A percentile compares a stretch with the other conserved stretches of the same genome.
Evolutionary conservation across 2,888 invertebrate species (phyloP).

Genomic region (Eupeodes latifasciatus): DNA sequence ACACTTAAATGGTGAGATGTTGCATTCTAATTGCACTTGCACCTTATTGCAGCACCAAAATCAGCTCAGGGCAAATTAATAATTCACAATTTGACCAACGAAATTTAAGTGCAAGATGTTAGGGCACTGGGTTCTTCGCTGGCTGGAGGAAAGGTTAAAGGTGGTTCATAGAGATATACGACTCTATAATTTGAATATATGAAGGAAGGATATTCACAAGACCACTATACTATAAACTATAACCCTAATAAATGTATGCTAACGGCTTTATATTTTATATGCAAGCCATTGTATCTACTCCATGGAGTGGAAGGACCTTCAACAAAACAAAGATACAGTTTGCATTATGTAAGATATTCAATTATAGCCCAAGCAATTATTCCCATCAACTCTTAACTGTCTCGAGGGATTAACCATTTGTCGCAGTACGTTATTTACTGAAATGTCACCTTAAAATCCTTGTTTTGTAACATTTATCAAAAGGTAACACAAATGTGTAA

Average conservation of each 20-base stretch:
- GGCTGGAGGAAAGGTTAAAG: conserved; percentile 3
- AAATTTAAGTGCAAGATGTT: conserved; percentile 48
- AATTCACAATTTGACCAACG: conserved; percentile 57
- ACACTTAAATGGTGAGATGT: conserved; percentile 9
- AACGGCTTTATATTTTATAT: neutral
- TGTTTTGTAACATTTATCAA: neutral
- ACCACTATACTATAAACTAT: neutral
- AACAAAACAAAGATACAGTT: conserved; percentile 7
- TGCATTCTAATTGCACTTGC: conserved; percentile 28
- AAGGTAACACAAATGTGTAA: neutral
- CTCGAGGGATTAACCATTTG: conserved; percentile 75
- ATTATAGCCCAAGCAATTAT: conserved; percentile 65
- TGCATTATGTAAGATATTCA: conserved; percentile 51
- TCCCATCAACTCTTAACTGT: conserved; percentile 74
- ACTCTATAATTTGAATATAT: too few species aligned
- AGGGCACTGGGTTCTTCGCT: neutral
- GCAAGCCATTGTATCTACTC: neutral
- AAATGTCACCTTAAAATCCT: conserved; percentile 35
- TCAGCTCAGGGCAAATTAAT: conserved; percentile 50
- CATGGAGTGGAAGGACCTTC: neutral
- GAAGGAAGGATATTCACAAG: neutral
- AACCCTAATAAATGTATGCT: neutral
- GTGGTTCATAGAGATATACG: conserved; percentile 37
- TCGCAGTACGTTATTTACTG: conserved; percentile 71
- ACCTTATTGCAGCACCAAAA: conserved; percentile 43